phyloP scores from a whole-genome alignment of 2,888 invertebrate genomes.

The Nesidiocoris tenuis region DNA sequence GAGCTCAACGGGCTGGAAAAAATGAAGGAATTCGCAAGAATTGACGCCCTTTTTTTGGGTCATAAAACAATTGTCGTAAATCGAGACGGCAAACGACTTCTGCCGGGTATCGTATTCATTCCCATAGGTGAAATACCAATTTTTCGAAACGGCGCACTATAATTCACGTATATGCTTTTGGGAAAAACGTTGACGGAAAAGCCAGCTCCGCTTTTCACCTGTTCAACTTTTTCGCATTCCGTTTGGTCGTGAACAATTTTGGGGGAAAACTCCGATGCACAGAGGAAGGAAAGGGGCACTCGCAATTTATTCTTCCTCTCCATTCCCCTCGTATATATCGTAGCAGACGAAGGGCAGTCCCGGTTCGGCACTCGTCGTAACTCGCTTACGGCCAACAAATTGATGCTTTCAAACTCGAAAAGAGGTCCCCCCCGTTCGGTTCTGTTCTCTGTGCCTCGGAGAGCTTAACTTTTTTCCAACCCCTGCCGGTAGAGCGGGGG shows the following conservation, averaged over 20 bases:
- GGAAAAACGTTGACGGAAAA: not conserved
- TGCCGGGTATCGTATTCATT: no score
- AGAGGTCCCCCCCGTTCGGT: slow-evolving; percentile 6
- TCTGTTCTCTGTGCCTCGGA: not conserved
- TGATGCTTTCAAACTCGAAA: slow-evolving; percentile 33
- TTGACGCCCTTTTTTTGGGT: no score
- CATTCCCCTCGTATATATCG: not conserved
- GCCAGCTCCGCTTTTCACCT: not conserved
- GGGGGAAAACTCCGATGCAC: not conserved
- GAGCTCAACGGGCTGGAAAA: no score
- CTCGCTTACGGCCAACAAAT: slow-evolving; percentile 25
- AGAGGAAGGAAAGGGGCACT: not conserved
- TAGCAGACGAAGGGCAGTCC: not conserved
- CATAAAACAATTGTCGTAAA: not conserved
- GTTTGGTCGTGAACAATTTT: not conserved
- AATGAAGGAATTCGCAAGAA: no score
- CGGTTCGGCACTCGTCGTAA: slow-evolving; percentile 4
- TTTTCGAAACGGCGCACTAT: not conserved
- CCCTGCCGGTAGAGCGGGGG: not conserved
- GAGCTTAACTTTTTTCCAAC: slow-evolving; percentile 9
- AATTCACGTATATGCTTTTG: not conserved
- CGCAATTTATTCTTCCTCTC: not conserved
- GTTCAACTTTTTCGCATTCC: not conserved
- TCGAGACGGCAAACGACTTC: not conserved
- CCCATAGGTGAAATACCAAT: not conserved